A percentile compares a stretch with the other conserved stretches of the same genome.
phyloP scores from a whole-genome alignment of 2,888 invertebrate species.

The Cenopis cana region DNA sequence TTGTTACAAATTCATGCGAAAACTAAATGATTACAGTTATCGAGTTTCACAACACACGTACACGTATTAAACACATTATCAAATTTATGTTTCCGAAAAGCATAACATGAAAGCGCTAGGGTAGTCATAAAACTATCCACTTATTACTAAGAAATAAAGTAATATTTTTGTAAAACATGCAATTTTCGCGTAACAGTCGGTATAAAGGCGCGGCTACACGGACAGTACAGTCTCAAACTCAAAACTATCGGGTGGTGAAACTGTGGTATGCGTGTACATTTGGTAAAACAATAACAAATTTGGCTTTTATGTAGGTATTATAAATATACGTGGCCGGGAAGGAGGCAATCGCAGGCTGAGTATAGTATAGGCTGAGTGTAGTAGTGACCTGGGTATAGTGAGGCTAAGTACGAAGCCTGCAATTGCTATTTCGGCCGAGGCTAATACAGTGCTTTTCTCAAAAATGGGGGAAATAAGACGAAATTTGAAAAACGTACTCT shows the following conservation, averaged over 20 bases:
- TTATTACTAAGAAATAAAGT: constrained; percentile 41
- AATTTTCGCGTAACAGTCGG: constrained; percentile 35
- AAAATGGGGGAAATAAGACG: too few species aligned
- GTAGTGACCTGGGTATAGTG: too few species aligned
- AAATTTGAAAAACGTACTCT: too few species aligned
- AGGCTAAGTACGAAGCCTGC: too few species aligned
- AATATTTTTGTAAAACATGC: constrained; percentile 44
- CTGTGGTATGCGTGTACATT: not conserved
- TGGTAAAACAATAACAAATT: not conserved
- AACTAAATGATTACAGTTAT: constrained; percentile 7
- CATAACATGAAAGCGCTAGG: constrained; percentile 17
- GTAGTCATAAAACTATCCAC: constrained; percentile 40
- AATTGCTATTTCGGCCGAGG: too few species aligned
- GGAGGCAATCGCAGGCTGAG: too few species aligned
- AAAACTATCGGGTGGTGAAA: not conserved
- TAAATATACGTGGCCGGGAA: too few species aligned
- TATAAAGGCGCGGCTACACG: constrained; percentile 10
- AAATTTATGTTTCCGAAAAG: constrained; percentile 29
- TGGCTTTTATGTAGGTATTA: too few species aligned
- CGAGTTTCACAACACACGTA: not conserved
- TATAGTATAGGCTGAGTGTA: too few species aligned
- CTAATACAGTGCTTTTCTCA: too few species aligned
- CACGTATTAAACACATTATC: constrained; percentile 33
- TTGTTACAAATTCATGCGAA: constrained; percentile 4
- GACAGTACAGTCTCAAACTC: too few species aligned